Evolutionary conservation across 2,888 invertebrate species (phyloP).

Genomic region (Caenorhabditis auriculariae): DNA sequence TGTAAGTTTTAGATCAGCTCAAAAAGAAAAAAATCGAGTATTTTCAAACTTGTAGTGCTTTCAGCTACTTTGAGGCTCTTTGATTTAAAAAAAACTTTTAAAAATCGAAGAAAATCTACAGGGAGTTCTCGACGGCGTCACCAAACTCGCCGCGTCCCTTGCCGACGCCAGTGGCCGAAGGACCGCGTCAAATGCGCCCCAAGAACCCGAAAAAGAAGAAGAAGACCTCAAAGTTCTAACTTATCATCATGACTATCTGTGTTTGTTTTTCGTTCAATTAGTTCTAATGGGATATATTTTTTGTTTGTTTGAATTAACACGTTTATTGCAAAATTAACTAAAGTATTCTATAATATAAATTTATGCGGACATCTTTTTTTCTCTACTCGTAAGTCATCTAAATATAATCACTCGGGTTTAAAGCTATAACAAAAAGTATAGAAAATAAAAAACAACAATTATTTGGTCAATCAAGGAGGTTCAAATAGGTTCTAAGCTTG

Average conservation of each 20-base stretch:
- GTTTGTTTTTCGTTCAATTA: not conserved
- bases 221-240: conserved; percentile 46
- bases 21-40: conserved; percentile 1
- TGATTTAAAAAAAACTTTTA: not conserved
- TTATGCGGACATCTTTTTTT: too few relatives aligned
- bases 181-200: conserved; percentile 56
- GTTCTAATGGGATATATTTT: not conserved
- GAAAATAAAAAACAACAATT: too few relatives aligned
- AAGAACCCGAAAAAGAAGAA: conserved; percentile 50
- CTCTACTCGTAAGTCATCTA: too few relatives aligned
- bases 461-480: too few relatives aligned
- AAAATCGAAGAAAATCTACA: conserved; percentile 8
- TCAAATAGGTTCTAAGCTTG: too few relatives aligned
- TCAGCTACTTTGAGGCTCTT: not conserved
- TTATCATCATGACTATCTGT: not conserved
- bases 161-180: conserved; percentile 42
- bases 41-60: not conserved
- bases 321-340: too few relatives aligned
- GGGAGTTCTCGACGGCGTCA: conserved; percentile 38
- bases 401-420: too few relatives aligned
- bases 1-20: conserved; percentile 11
- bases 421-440: too few relatives aligned
- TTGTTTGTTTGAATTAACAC: too few relatives aligned
- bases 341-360: too few relatives aligned
- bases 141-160: conserved; percentile 47